Evolutionary conservation across 2,888 invertebrate genomes (phyloP), one percentile per base, ranked within the genome.

Genomic region (Slavum lentiscoides): DNA sequence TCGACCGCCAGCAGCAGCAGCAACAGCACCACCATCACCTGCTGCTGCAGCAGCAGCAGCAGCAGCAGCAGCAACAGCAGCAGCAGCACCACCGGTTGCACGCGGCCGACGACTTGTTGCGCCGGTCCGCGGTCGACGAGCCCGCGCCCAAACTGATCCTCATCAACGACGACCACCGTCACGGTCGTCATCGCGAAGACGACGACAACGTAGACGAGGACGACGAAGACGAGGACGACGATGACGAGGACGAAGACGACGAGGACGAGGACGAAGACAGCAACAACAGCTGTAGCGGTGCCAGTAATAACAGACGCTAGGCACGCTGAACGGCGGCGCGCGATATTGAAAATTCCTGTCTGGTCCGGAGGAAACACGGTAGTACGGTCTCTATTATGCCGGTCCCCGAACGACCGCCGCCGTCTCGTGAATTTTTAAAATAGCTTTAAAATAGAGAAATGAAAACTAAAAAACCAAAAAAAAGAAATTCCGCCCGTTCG

Each of bases 131-230:
- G 30, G 49, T 11, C 15, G 49, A 49, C 49, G 49, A 49, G 5
- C 66, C 59, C 43, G 43, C 17, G 30, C 67, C 64, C 39, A 80
- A 80, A 59, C 15, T 80, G 64, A 80, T 80, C 21, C 64, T 80
- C 39, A 80, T 80, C 64, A 77, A 77, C 53, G 77, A 77, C 61
- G 68, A 77, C 8, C 49, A 43, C 39, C 49, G 49, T 49, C 49
- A 49, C 49, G 49, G 15, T 13, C 49, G 13, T 49, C 49, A 11
- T 6, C 43, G 49, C n/a, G n/a, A 68, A n/a, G 68, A 68, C 49
- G 69, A 30, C 55, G 53, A 69, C 53, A 43, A 69, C 61, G 77
- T 69, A 53, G 68, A 77, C 13, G 69, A 70, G 39, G 53, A 62
- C 53, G 53, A 49, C 37, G 53, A 69, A 61, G 49, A 13, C 49